Evolutionary conservation across 2,113 vertebrate genomes (phyloP), one percentile per base, ranked within the genome.

Genomic region (Eurypyga helias): DNA sequence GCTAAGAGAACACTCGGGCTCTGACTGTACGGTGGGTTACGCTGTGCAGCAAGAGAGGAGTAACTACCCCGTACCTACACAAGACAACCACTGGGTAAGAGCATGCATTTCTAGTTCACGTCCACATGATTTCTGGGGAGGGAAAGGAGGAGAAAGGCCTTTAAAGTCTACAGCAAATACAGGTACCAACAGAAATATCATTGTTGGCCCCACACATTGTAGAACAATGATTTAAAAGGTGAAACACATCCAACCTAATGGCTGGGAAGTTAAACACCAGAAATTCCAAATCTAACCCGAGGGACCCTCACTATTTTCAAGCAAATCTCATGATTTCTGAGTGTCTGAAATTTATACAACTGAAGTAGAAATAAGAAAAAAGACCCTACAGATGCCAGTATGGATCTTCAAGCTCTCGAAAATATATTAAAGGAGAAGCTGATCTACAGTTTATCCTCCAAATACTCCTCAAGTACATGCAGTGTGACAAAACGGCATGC

Each of bases 11-110:
- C 14, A 11, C 19, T 38, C 28, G 3, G 60, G 58, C 34, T 76
- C 33, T 21, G 52, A n/a, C 57, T 5, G 7, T n/a, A 23, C 2
- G 0, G 29, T 15, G 48, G 18, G 34, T 67, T 70, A 48, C 1
- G 1, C 49, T 55, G 55, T 7, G 38, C 17, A 75, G 67, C 41
- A 49, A 31, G 34, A 33, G 57, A 36, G 16, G 21, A 55, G 25
- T 11, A 46, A 65, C 31, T 38, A 49, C 45, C 17, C 48, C 0
- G 0, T 23, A 38, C 5, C 58, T 62, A 31, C 58, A 14, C 24
- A 41, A 70, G 25, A 17, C 26, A 69, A 38, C 11, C 16, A 5
- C 28, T 17, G 79, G 26, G n/a, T 20, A 20, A 62, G 23, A 48
- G 36, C 0, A 3, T 15, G 29, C 18, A 6, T 77, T 91, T 77